Evolutionary conservation across 2,888 invertebrate species (phyloP).

Genomic region (Pycnomerus fuliginosus): DNA sequence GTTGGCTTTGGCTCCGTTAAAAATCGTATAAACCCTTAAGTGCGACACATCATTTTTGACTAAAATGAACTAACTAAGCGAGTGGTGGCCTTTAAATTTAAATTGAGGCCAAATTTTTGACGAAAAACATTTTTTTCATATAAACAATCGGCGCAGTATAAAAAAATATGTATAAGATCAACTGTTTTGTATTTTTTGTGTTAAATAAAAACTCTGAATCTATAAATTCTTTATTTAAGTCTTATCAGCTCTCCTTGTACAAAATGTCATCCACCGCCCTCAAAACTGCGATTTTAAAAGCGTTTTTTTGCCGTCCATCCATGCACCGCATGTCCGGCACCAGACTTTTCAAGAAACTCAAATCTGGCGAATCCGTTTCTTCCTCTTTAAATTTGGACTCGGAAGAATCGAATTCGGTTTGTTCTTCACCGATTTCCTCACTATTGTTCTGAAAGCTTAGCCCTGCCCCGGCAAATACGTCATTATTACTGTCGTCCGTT

Average conservation of each 20-base stretch:
- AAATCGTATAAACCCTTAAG: too few species aligned
- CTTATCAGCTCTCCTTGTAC: slow-evolving; percentile 1
- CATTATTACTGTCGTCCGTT: not conserved
- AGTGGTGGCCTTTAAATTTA: too few species aligned
- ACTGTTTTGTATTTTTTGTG: too few species aligned
- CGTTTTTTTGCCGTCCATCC: slow-evolving; percentile 6
- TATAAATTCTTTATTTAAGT: slow-evolving; percentile 19
- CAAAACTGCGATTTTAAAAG: slow-evolving; percentile 6
- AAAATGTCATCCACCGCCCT: slow-evolving; percentile 4
- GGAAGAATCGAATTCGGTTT: not conserved
- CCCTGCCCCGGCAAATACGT: not conserved
- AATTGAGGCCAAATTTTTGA: too few species aligned
- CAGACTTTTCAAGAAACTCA: slow-evolving; percentile 10
- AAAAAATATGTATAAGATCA: too few species aligned
- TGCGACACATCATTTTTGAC: too few species aligned
- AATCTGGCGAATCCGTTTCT: slow-evolving; percentile 1
- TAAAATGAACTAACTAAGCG: too few species aligned
- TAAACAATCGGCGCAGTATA: too few species aligned
- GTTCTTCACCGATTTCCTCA: not conserved
- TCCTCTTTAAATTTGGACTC: not conserved
- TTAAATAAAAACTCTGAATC: slow-evolving; percentile 10
- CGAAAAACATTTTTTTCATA: too few species aligned
- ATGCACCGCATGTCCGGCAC: slow-evolving; percentile 7
- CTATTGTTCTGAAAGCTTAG: not conserved
- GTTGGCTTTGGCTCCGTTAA: too few species aligned